Conservation (phyloP, 2,113 vertebrate species). For the Panthera uncia region DNA sequence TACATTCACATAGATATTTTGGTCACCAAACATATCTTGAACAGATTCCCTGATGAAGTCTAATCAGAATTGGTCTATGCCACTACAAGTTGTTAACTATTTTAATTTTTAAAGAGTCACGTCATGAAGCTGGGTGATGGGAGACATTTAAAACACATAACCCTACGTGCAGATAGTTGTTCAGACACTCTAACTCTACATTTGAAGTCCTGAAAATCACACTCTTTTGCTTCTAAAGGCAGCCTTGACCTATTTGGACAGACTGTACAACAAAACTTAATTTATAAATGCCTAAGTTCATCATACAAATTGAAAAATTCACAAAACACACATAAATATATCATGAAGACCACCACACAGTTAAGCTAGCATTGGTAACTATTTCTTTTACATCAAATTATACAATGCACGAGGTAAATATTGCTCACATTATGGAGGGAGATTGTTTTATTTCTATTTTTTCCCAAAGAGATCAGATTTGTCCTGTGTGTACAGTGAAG, state of each 20-base stretch:
- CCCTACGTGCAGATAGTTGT: constrained; percentile 74
- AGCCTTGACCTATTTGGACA: constrained; percentile 69
- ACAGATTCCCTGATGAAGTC: constrained; percentile 81
- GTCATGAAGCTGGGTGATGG: constrained; percentile 53
- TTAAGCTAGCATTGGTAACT: constrained; percentile 83
- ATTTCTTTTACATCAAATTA: constrained; percentile 81
- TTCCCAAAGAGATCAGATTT: constrained; percentile 84
- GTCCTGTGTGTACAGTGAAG: constrained; percentile 84
- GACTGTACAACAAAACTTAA: constrained; percentile 75
- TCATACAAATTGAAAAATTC: constrained; percentile 77
- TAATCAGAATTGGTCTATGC: constrained; percentile 75
- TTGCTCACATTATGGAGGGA: constrained; percentile 89
- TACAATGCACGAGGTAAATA: constrained; percentile 88
- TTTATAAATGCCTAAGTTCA: constrained; percentile 72
- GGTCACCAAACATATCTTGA: constrained; percentile 83
- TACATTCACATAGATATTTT: constrained; percentile 77
- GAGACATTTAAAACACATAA: constrained; percentile 52
- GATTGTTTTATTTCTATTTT: constrained; percentile 82
- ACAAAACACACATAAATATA: constrained; percentile 82
- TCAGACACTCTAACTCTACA: constrained; percentile 78
- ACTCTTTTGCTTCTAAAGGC: constrained; percentile 75
- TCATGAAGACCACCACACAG: constrained; percentile 82
- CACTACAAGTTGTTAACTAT: constrained; percentile 68
- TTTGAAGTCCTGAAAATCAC: constrained; percentile 77
- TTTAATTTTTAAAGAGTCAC: constrained; percentile 69